Evolutionary conservation across 2,888 invertebrate genomes (phyloP), one percentile per base, ranked within the genome.

Genomic region (Elysia crispata): DNA sequence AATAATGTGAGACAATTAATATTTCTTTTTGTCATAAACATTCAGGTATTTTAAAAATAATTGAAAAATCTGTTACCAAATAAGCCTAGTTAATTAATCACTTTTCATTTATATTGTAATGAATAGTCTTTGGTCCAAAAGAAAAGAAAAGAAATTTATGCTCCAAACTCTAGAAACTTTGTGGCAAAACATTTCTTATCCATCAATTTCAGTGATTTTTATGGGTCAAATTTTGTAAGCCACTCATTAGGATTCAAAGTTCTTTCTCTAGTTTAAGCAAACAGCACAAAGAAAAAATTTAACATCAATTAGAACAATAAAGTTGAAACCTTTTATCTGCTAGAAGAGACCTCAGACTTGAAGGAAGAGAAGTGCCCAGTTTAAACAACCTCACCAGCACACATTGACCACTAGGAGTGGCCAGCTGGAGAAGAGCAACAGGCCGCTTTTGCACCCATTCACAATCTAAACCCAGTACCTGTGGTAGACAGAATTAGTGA

Each of bases 391-490:
- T 94, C 85, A 96, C 94, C 1, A 96, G 91, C 0, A 94, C 94
- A 91, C 96, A 96, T 78, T 94, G 93, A 0, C 96, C 96, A 88
- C 94, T 94, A 82, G 92, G 92, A 0, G 95, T 94, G 1, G 96
- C 95, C 0, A 96, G 91, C 91, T 96, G 96, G 1, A 96, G 89
- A 6, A 96, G 89, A 0, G 96, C 95, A 18, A 96, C 94, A 0
- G 94, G 94, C n/a, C 94, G 93, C 30, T 78, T 81, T 0, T 94
- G 94, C 0, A 95, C 95, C 96, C 96, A 96, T 92, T 96, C 96
- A 91, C 96, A 96, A 89, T 96, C 96, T 88, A 96, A 95, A 8
- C 96, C 96, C 54, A 96, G 89, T 0, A 95, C 94, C 87, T 90
- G 81, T 60, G 60, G n/a, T 41, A 11, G 41, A 41, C 11, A 41